Conservation (phyloP, 92 coral and sea anemone genomes). For the Siderastrea radians region DNA sequence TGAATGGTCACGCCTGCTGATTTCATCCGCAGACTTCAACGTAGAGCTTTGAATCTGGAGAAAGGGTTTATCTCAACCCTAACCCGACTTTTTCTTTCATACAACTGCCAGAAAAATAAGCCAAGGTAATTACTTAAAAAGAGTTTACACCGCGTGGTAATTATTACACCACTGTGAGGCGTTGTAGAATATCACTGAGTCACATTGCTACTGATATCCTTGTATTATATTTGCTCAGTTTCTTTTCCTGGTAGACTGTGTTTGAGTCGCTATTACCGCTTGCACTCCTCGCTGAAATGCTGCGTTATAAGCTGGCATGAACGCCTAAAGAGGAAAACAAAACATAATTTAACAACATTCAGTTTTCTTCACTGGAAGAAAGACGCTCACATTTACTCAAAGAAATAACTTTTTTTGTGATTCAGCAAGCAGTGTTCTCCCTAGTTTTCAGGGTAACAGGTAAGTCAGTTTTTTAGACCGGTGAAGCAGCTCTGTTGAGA, state of each 20-base stretch:
- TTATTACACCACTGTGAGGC: neutral
- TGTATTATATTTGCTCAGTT: neutral
- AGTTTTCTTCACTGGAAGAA: neutral
- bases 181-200: neutral
- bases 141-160: neutral
- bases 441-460: too few relatives aligned
- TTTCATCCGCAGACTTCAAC: too few relatives aligned
- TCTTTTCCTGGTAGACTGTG: slow-evolving; percentile 29
- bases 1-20: too few relatives aligned
- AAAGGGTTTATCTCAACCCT: too few relatives aligned
- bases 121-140: neutral
- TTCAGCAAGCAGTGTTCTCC: too few relatives aligned
- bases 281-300: slow-evolving; percentile 84
- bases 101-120: neutral
- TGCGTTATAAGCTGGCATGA: slow-evolving; percentile 81
- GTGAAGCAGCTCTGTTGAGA: too few relatives aligned
- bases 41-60: too few relatives aligned
- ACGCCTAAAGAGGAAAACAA: slow-evolving; percentile 55
- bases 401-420: neutral
- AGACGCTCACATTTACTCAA: neutral
- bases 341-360: neutral
- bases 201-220: neutral
- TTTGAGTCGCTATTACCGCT: slow-evolving; percentile 63
- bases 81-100: too few relatives aligned
- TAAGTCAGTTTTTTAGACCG: too few relatives aligned